These are phyloP conservation scores for Carcina quercana DNA, from an alignment of 2,888 invertebrate genomes.

Conservation along the genomic window DNA sequence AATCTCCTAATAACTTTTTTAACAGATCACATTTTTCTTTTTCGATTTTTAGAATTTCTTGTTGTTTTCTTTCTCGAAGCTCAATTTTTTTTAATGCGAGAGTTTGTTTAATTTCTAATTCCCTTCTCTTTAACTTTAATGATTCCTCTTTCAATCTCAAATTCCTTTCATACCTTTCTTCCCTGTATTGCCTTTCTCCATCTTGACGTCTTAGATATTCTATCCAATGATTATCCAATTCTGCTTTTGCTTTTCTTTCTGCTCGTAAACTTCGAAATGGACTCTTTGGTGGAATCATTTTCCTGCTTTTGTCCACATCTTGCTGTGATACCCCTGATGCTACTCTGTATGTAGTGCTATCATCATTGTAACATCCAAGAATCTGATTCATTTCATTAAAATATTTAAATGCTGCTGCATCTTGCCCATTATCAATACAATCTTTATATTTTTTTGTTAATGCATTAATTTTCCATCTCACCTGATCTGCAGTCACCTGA, in stretches of 20 bases:
- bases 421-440: slow-evolving; percentile 46
- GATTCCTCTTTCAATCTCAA: slow-evolving; percentile 46
- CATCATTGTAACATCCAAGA: slow-evolving; percentile 37
- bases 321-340: slow-evolving; percentile 40
- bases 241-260: slow-evolving; percentile 45
- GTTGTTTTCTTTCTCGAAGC: slow-evolving; percentile 46
- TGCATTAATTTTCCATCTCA: slow-evolving; percentile 54
- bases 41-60: slow-evolving; percentile 49
- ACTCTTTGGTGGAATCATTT: slow-evolving; percentile 27
- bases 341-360: slow-evolving; percentile 37
- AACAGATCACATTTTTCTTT: slow-evolving; percentile 47
- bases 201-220: slow-evolving; percentile 49
- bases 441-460: slow-evolving; percentile 53
- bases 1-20: slow-evolving; percentile 33
- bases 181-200: slow-evolving; percentile 38
- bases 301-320: slow-evolving; percentile 29
- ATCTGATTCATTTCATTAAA: slow-evolving; percentile 59
- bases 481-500: slow-evolving; percentile 52
- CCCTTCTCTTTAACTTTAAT: slow-evolving; percentile 41
- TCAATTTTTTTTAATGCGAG: slow-evolving; percentile 45
- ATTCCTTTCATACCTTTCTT: slow-evolving; percentile 46
- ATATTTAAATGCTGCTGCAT: slow-evolving; percentile 38
- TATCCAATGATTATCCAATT: slow-evolving; percentile 51
- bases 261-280: slow-evolving; percentile 44
- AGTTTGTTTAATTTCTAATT: slow-evolving; percentile 47